Percentiles rank a stretch among this genome's conserved stretches.
phyloP scores from a whole-genome alignment of 2,797 vertebrate genomes.

The Danio jaintianensis region DNA sequence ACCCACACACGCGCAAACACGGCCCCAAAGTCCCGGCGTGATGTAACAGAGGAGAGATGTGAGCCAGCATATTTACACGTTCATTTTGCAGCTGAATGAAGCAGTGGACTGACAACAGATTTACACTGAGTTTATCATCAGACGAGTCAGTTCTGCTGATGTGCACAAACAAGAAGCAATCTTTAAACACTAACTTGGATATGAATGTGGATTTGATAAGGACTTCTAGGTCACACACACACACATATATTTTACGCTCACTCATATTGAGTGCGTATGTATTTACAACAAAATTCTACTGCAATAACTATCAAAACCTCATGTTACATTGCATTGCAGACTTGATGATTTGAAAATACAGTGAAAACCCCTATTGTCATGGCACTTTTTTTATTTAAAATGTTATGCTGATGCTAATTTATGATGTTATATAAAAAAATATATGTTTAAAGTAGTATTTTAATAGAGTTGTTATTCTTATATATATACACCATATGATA shows the following conservation, averaged over 20 bases:
- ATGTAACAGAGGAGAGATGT: slow-evolving; percentile 52
- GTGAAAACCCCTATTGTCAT: too few relatives aligned
- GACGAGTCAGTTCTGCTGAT: neutral
- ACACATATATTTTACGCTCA: neutral
- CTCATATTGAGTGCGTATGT: neutral
- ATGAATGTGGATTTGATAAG: neutral
- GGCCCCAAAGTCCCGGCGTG: slow-evolving; percentile 40
- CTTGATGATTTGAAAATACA: too few relatives aligned
- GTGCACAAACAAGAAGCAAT: neutral
- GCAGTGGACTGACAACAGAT: slow-evolving; percentile 33
- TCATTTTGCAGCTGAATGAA: slow-evolving; percentile 46
- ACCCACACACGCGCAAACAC: slow-evolving; percentile 34
- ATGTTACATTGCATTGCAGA: too few relatives aligned
- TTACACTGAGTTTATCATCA: slow-evolving; percentile 35
- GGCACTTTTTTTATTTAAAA: too few relatives aligned
- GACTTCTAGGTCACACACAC: neutral
- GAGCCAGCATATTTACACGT: slow-evolving; percentile 51
- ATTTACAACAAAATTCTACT: neutral
- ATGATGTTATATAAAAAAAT: too few relatives aligned
- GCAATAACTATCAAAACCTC: neutral
- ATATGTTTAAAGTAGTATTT: too few relatives aligned
- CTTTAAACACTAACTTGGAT: neutral
- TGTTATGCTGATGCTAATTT: too few relatives aligned
- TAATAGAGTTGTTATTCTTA: too few relatives aligned
- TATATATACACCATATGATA: too few relatives aligned